phyloP scores from a whole-genome alignment of 2,888 invertebrate genomes.

The Lamellibrachia satsuma region DNA sequence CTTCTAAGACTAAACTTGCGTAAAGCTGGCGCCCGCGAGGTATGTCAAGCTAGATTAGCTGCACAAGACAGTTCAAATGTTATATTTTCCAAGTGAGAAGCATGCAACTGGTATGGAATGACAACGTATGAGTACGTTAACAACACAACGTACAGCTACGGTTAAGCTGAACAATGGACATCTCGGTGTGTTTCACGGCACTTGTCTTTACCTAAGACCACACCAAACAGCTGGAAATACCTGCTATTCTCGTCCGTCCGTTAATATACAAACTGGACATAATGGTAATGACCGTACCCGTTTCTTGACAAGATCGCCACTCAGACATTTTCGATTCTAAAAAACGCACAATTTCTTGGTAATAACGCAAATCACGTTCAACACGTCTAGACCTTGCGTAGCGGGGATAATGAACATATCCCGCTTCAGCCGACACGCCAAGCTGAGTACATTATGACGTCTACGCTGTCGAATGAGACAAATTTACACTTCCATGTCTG shows the following conservation, averaged over 20 bases:
- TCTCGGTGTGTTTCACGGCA: not conserved
- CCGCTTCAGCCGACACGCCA: no score
- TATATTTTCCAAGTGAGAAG: not conserved
- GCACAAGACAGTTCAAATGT: not conserved
- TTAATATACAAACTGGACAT: not conserved
- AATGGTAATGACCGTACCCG: conserved; percentile 1
- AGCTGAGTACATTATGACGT: no score
- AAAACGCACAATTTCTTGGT: not conserved
- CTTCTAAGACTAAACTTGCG: not conserved
- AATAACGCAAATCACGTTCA: not conserved
- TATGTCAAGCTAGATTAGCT: not conserved
- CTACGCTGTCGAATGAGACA: no score
- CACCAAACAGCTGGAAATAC: not conserved
- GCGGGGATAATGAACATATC: no score
- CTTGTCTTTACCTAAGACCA: not conserved
- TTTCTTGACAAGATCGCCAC: not conserved
- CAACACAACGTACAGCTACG: not conserved
- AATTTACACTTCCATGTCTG: no score
- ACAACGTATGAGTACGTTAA: not conserved
- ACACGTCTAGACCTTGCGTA: not conserved
- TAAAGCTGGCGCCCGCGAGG: not conserved
- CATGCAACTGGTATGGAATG: not conserved
- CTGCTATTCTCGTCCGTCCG: not conserved
- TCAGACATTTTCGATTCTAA: not conserved
- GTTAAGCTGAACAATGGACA: not conserved